phyloP scores from a whole-genome alignment of 2,113 vertebrate genomes.

The Silurus glanis region DNA sequence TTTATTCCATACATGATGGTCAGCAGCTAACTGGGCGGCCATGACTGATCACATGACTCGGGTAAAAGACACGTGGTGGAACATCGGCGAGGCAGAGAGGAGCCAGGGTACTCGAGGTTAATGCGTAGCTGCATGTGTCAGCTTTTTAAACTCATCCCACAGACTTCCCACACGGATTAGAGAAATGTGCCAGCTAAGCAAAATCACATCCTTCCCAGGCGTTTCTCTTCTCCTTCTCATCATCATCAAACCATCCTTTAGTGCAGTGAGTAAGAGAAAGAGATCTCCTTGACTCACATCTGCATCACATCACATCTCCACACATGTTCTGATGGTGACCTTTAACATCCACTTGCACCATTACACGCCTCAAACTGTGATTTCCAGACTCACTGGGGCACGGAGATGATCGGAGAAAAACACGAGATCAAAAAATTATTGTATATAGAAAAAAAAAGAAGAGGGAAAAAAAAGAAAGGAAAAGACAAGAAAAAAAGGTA shows the following conservation, averaged over 20 bases:
- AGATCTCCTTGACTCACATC: not conserved
- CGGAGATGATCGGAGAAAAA: conserved; percentile 47
- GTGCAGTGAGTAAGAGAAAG: not conserved
- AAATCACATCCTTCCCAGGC: conserved; percentile 61
- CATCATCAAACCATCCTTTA: conserved; percentile 8
- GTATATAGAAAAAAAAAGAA: not conserved
- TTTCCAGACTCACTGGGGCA: conserved; percentile 61
- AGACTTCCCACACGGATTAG: conserved; percentile 63
- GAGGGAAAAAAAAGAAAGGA: no score
- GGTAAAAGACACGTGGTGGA: not conserved
- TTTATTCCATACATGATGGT: not conserved
- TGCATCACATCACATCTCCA: conserved; percentile 16
- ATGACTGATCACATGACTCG: not conserved
- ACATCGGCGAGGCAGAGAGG: conserved; percentile 36
- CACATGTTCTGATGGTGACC: conserved; percentile 8
- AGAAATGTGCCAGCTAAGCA: conserved; percentile 68
- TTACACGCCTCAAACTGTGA: conserved; percentile 59
- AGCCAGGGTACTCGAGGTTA: conserved; percentile 39
- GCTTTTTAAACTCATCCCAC: conserved; percentile 47
- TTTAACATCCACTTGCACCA: conserved; percentile 43
- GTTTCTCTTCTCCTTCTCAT: conserved; percentile 5
- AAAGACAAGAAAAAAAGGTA: not conserved
- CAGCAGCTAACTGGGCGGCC: not conserved
- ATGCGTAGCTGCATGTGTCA: conserved; percentile 43
- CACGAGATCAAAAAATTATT: not conserved